Percentiles rank a stretch among this genome's conserved stretches.
phyloP scores from a whole-genome alignment of 2,888 invertebrate species.

The Biston betularia region DNA sequence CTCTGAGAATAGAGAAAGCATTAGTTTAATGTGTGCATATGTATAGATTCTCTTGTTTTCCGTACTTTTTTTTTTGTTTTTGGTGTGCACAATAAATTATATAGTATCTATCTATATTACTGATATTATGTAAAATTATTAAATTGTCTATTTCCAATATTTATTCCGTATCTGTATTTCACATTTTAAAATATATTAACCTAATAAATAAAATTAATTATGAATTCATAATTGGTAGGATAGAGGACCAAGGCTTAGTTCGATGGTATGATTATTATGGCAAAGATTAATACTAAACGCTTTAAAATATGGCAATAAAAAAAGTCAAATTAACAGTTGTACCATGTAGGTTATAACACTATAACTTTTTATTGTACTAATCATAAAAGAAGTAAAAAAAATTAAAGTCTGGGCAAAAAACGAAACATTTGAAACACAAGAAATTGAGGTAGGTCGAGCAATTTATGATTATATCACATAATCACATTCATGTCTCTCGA shows the following conservation, averaged over 20 bases:
- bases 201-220: slow-evolving; percentile 1
- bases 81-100: no score
- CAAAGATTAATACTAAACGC: slow-evolving; percentile 45
- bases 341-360: not conserved
- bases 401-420: slow-evolving; percentile 13
- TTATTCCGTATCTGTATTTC: no score
- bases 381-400: not conserved
- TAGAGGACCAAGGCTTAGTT: slow-evolving; percentile 56
- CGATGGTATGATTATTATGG: slow-evolving; percentile 46
- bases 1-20: no score
- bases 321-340: not conserved
- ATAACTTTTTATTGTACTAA: not conserved
- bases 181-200: not conserved
- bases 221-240: slow-evolving; percentile 53
- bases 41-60: no score
- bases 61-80: no score
- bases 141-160: no score
- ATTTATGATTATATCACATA: slow-evolving; percentile 33
- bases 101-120: no score
- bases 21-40: no score
- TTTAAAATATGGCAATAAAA: slow-evolving; percentile 48
- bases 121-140: no score
- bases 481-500: slow-evolving; percentile 8
- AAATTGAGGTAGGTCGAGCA: slow-evolving; percentile 42
- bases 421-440: slow-evolving; percentile 26